Percentiles rank a stretch among this genome's conserved stretches.
phyloP scores from a whole-genome alignment of 2,888 invertebrate species.

The Chironomus tentans region DNA sequence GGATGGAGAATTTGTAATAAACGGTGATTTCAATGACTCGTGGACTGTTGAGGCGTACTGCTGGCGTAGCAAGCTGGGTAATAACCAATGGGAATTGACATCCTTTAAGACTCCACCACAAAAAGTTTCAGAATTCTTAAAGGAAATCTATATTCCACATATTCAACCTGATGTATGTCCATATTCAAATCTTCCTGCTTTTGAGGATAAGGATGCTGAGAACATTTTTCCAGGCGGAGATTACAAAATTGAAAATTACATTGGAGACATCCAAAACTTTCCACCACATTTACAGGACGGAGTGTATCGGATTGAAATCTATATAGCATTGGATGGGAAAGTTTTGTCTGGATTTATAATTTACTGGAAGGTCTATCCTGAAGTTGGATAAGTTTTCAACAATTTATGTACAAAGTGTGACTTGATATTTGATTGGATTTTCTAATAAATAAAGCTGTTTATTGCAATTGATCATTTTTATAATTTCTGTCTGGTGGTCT shows the following conservation, averaged over 20 bases:
- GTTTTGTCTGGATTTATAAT: not conserved
- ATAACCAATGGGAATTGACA: not conserved
- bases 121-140: not conserved
- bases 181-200: not conserved
- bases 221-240: not conserved
- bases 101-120: not conserved
- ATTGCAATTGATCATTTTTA: no score
- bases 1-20: not conserved
- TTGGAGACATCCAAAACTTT: not conserved
- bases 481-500: no score
- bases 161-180: not conserved
- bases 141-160: not conserved
- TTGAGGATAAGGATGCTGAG: not conserved
- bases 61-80: not conserved
- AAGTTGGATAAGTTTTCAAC: not conserved
- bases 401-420: no score
- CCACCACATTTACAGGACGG: not conserved
- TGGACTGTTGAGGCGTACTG: not conserved
- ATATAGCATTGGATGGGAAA: not conserved
- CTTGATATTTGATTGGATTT: no score
- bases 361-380: not conserved
- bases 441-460: no score
- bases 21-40: not conserved
- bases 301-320: not conserved
- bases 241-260: not conserved